Conservation (phyloP, 2,888 invertebrate species). For the Drosophila crucigera region DNA sequence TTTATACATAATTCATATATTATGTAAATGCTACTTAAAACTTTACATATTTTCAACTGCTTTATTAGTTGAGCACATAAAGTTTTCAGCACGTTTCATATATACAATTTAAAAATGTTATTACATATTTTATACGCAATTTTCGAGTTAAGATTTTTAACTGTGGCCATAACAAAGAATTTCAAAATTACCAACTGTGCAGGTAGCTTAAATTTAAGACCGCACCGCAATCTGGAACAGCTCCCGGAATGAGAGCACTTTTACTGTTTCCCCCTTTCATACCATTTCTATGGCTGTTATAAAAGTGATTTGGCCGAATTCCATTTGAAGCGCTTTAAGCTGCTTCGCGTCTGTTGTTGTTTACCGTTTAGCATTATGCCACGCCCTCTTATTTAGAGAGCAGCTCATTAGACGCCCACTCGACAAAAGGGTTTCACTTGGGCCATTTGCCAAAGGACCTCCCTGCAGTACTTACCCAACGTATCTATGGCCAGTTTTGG, state of each 20-base stretch:
- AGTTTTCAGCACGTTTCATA: background rate
- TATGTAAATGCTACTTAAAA: background rate
- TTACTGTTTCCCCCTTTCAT: background rate
- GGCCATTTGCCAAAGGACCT: slow-evolving; percentile 11
- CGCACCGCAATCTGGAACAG: background rate
- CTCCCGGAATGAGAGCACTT: background rate
- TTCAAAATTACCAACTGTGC: background rate
- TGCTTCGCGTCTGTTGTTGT: slow-evolving; percentile 19
- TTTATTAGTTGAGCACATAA: slow-evolving; percentile 11
- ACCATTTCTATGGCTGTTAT: background rate
- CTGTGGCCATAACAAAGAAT: slow-evolving; percentile 6
- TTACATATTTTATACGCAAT: slow-evolving; percentile 1
- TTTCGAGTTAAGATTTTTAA: slow-evolving; percentile 2
- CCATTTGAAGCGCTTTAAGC: slow-evolving; percentile 22
- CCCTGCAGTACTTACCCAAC: background rate
- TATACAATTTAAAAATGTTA: background rate
- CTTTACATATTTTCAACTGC: background rate
- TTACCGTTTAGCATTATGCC: slow-evolving; percentile 45
- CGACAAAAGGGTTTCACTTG: slow-evolving; percentile 37
- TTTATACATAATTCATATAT: background rate
- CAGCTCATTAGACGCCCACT: slow-evolving; percentile 63
- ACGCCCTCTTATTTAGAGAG: slow-evolving; percentile 58
- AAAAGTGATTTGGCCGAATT: slow-evolving; percentile 14
- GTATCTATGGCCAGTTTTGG: slow-evolving; percentile 15
- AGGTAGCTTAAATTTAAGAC: slow-evolving; percentile 5